Percentiles rank a stretch among this genome's conserved stretches.
These are phyloP conservation scores for Metallyticus violacea DNA, from an alignment of 2,888 invertebrate genomes.

Conservation along the genomic window DNA sequence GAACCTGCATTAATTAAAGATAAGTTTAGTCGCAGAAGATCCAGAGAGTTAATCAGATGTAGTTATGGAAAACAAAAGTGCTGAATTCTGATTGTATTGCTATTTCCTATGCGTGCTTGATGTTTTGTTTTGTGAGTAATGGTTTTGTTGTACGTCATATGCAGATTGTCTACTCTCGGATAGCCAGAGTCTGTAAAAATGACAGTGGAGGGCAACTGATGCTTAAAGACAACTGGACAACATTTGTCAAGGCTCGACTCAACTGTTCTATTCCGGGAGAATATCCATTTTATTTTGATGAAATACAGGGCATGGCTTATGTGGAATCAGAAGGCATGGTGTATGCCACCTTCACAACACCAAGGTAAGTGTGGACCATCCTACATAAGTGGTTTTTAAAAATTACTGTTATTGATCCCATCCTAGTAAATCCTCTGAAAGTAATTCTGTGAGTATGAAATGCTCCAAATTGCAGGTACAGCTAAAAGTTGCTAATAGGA, in stretches of 20 bases:
- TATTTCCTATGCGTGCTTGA: too few species aligned
- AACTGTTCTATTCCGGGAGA: conserved; percentile 82
- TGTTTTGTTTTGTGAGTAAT: background rate
- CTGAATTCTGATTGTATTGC: background rate
- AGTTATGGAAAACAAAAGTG: too few species aligned
- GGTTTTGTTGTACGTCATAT: background rate
- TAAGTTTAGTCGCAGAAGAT: too few species aligned
- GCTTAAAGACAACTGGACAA: conserved; percentile 86
- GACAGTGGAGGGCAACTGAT: conserved; percentile 72
- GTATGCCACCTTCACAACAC: conserved; percentile 82
- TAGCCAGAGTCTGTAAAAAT: conserved; percentile 88
- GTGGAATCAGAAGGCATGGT: conserved; percentile 72
- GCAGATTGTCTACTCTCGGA: conserved; percentile 82
- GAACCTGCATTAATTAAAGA: too few species aligned
- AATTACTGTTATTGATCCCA: too few species aligned
- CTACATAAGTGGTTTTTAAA: too few species aligned
- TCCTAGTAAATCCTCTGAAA: too few species aligned
- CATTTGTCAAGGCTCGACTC: conserved; percentile 80
- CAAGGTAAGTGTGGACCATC: conserved; percentile 56
- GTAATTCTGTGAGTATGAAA: too few species aligned
- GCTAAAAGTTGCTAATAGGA: too few species aligned
- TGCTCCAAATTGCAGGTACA: too few species aligned
- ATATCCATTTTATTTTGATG: conserved; percentile 84
- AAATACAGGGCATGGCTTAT: conserved; percentile 82
- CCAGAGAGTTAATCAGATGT: too few species aligned